A percentile compares a stretch with the other conserved stretches of the same genome.
Evolutionary conservation across 2,113 vertebrate genomes (phyloP).

Genomic region (Actenoides hombroni): DNA sequence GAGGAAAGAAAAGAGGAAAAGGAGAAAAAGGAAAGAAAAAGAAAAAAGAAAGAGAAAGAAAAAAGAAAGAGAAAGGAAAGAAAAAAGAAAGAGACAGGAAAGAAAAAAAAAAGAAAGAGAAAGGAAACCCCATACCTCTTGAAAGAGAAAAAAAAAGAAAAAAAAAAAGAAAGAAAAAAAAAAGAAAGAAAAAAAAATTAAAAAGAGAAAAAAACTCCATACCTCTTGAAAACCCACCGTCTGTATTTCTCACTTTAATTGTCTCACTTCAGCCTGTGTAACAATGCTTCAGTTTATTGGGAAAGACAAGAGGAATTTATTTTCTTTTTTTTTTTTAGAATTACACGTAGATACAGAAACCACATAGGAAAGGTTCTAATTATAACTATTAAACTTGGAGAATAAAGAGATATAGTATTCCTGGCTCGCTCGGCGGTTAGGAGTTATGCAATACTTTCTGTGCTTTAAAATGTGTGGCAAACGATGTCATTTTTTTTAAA

Average conservation of each 20-base stretch:
- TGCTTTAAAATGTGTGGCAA: not conserved
- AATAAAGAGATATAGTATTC: slow-evolving; percentile 23
- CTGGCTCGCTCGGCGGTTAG: not conserved
- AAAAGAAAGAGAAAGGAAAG: too few species aligned
- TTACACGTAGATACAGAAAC: not conserved
- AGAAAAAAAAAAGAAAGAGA: not conserved
- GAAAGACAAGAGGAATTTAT: slow-evolving; percentile 9
- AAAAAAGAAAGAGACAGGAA: not conserved
- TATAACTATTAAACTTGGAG: not conserved
- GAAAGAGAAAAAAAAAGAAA: too few species aligned
- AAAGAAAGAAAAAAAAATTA: not conserved
- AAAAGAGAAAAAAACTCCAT: not conserved
- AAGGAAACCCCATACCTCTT: too few species aligned
- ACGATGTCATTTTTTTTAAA: not conserved
- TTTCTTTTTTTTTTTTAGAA: not conserved
- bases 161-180: fast-evolving
- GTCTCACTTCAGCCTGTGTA: not conserved
- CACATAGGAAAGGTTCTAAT: slow-evolving; percentile 16
- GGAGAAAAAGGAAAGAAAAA: not conserved
- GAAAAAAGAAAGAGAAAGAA: too few species aligned
- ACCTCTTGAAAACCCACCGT: not conserved
- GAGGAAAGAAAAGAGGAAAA: not conserved
- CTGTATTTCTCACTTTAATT: not conserved
- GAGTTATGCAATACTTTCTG: not conserved
- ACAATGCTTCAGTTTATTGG: not conserved